phyloP scores from a whole-genome alignment of 1,140 invertebrate species.

The Zophobas morio region DNA sequence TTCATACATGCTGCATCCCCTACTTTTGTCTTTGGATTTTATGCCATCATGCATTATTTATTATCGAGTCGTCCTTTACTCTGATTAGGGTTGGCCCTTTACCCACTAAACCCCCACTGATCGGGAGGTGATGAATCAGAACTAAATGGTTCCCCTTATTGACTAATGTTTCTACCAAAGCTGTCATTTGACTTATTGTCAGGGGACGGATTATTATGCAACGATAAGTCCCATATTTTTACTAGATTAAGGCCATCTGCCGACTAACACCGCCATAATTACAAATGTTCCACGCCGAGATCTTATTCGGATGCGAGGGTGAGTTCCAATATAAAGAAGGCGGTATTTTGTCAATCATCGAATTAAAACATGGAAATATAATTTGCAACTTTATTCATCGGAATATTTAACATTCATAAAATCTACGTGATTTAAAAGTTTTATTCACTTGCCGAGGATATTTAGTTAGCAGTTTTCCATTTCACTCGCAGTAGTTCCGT shows the following conservation, averaged over 20 bases:
- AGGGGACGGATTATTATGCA: slow-evolving; percentile 42
- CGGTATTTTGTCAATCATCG: not conserved
- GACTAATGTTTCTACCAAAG: slow-evolving; percentile 46
- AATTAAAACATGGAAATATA: slow-evolving; percentile 14
- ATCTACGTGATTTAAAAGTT: too few species aligned
- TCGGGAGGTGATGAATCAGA: slow-evolving; percentile 48
- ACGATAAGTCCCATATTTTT: slow-evolving; percentile 40
- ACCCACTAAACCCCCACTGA: slow-evolving; percentile 29
- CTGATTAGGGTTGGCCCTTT: slow-evolving; percentile 42
- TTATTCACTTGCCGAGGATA: too few species aligned
- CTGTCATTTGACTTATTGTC: slow-evolving; percentile 46
- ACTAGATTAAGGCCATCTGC: slow-evolving; percentile 30
- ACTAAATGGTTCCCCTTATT: slow-evolving; percentile 47
- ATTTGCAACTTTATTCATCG: too few species aligned
- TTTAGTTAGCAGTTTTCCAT: too few species aligned
- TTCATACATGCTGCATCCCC: too few species aligned
- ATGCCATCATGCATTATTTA: slow-evolving; percentile 48
- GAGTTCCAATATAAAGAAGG: not conserved
- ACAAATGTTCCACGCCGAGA: slow-evolving; percentile 20
- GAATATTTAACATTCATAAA: too few species aligned
- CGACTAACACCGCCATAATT: slow-evolving; percentile 17
- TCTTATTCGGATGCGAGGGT: slow-evolving; percentile 2
- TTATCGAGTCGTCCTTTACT: slow-evolving; percentile 19
- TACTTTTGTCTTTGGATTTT: slow-evolving; percentile 31
- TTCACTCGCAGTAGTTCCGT: too few species aligned